phyloP scores from a whole-genome alignment of 2,888 invertebrate species.

The Punctoribates punctum region DNA sequence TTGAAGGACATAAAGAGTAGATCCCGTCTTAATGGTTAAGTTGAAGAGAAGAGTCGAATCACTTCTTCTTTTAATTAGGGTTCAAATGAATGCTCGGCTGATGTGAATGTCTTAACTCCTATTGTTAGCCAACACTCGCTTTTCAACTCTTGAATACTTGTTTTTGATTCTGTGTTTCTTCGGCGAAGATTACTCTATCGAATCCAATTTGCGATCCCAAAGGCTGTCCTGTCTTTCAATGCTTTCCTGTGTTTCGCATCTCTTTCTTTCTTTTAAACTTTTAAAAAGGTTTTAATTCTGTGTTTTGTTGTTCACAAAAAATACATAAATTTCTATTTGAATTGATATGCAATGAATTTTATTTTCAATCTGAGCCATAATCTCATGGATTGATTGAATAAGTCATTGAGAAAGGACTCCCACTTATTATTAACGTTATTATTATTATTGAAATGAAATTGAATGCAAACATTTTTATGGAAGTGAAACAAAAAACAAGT shows the following conservation, averaged over 20 bases:
- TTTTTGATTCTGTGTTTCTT: not conserved
- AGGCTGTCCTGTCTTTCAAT: not conserved
- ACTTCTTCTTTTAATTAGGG: not conserved
- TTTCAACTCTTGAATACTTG: not conserved
- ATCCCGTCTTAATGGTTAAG: no score
- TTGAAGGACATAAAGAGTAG: not conserved
- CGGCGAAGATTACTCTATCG: not conserved
- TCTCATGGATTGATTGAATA: constrained; percentile 2
- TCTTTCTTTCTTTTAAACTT: not conserved
- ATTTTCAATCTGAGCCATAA: not conserved
- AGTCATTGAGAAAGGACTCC: constrained; percentile 15
- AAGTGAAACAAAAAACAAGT: no score
- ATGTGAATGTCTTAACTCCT: constrained; percentile 21
- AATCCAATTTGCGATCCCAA: not conserved
- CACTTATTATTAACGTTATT: constrained; percentile 4
- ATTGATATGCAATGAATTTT: constrained; percentile 5
- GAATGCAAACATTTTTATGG: not conserved
- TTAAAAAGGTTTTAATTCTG: not conserved
- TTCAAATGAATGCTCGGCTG: not conserved
- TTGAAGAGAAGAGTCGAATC: no score
- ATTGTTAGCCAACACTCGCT: constrained; percentile 14
- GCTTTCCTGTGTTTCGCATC: not conserved
- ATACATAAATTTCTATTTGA: not conserved
- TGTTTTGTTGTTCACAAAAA: not conserved
- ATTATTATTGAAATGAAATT: constrained; percentile 17